Evolutionary conservation across 1,140 invertebrate genomes (phyloP).

Genomic region (Leptonema lineaticorne): DNA sequence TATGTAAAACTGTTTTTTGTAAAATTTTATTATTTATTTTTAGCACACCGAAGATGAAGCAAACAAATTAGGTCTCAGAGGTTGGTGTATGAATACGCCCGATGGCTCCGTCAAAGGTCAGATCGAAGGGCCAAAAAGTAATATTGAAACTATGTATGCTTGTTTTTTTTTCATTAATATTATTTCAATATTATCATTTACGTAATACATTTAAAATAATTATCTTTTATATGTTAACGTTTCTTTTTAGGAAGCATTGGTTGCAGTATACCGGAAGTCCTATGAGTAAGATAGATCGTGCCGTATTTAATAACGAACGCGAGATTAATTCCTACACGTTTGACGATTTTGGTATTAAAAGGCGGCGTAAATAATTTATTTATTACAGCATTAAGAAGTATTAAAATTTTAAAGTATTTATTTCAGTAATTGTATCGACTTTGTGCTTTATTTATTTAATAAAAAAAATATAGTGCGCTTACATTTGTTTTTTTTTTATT

Average conservation of each 20-base stretch:
- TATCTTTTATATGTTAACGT: not conserved
- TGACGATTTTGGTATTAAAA: conserved; percentile 45
- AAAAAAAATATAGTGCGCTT: too few species aligned
- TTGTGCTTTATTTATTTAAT: too few species aligned
- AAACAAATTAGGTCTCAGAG: conserved; percentile 64
- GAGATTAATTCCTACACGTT: conserved; percentile 47
- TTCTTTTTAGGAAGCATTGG: conserved; percentile 64
- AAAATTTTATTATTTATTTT: conserved; percentile 35
- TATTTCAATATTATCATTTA: too few species aligned
- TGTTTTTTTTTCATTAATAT: not conserved
- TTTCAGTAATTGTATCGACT: too few species aligned
- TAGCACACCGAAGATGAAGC: conserved; percentile 69
- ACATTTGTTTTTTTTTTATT: too few species aligned
- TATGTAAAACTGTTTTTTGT: too few species aligned
- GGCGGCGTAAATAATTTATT: conserved; percentile 17
- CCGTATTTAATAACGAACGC: conserved; percentile 61
- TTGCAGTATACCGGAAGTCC: conserved; percentile 63
- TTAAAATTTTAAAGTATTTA: too few species aligned
- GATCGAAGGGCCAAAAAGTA: conserved; percentile 64
- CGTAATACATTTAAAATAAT: not conserved
- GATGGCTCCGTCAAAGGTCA: conserved; percentile 70
- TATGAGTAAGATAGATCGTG: conserved; percentile 61
- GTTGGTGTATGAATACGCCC: conserved; percentile 77
- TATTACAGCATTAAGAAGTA: too few species aligned
- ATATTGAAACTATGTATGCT: conserved; percentile 69